phyloP scores from a whole-genome alignment of 2,888 invertebrate genomes.

The Sepioteuthis lessoniana region DNA sequence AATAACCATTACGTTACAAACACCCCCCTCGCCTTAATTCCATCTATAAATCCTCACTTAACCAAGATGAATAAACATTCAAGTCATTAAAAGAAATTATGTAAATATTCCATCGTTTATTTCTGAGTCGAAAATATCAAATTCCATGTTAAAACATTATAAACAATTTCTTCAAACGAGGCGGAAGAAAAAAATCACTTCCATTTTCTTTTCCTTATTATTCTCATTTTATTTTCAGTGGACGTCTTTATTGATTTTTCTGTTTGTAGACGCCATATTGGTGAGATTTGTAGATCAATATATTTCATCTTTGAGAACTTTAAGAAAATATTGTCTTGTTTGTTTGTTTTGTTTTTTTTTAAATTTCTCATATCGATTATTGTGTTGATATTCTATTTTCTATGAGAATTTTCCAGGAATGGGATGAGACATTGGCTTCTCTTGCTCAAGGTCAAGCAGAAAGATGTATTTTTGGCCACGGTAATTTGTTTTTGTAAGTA shows the following conservation, averaged over 20 bases:
- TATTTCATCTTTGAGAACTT: neutral
- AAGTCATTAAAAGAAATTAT: too few relatives aligned
- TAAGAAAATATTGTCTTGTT: too few relatives aligned
- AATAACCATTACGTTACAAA: too few relatives aligned
- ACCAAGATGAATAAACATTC: too few relatives aligned
- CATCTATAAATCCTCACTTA: too few relatives aligned
- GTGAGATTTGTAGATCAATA: neutral
- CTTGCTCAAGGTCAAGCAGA: slow-evolving; percentile 46
- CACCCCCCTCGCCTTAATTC: too few relatives aligned
- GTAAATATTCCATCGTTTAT: too few relatives aligned
- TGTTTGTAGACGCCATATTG: neutral
- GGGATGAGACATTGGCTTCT: slow-evolving; percentile 42
- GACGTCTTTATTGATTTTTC: neutral
- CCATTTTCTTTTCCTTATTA: neutral
- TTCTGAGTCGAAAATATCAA: too few relatives aligned
- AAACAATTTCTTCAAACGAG: too few relatives aligned
- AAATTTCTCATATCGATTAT: neutral
- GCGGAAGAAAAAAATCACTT: neutral
- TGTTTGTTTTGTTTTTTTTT: too few relatives aligned
- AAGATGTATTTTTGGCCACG: slow-evolving; percentile 36
- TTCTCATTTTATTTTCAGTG: neutral
- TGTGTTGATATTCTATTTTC: neutral
- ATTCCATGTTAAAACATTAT: too few relatives aligned
- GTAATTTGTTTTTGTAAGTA: slow-evolving; percentile 46
- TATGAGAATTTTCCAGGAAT: slow-evolving; percentile 10